A percentile compares a stretch with the other conserved stretches of the same genome.
Conservation (phyloP, 2,888 invertebrate species). For the Drosophila crucigera region DNA sequence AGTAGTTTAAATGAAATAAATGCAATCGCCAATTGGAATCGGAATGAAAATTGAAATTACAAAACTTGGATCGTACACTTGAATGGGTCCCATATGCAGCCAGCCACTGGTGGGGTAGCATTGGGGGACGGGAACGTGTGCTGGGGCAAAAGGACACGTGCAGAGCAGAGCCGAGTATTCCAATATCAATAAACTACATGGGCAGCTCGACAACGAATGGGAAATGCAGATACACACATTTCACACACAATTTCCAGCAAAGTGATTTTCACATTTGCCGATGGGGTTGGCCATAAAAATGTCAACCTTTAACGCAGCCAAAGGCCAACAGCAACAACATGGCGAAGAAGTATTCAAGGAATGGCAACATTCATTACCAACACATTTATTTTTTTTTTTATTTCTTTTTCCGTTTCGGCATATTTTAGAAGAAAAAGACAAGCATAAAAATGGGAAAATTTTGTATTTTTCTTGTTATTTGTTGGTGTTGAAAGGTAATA, state of each 20-base stretch:
- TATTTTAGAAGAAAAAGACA: conserved; percentile 25
- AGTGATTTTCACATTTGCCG: conserved; percentile 51
- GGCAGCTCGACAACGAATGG: conserved; percentile 45
- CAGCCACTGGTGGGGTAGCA: not conserved
- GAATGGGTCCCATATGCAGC: conserved; percentile 6
- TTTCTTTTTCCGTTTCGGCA: conserved; percentile 14
- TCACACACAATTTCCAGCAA: conserved; percentile 52
- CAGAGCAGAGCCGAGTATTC: conserved; percentile 9
- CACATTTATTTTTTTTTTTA: not conserved
- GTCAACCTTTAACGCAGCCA: conserved; percentile 39
- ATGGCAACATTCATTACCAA: conserved; percentile 50
- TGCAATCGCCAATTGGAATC: conserved; percentile 59
- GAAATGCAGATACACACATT: conserved; percentile 11
- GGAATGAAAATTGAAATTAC: conserved; percentile 29
- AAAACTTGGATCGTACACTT: conserved; percentile 11
- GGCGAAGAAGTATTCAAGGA: conserved; percentile 28
- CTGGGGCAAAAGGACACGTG: conserved; percentile 31
- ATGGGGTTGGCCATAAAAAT: conserved; percentile 51
- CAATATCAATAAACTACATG: conserved; percentile 68
- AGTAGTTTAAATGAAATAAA: conserved; percentile 61
- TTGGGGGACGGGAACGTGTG: not conserved
- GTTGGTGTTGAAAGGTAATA: conserved; percentile 74
- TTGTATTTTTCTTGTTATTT: conserved; percentile 21
- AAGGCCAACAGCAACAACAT: not conserved
- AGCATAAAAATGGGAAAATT: conserved; percentile 30